Percentiles rank a stretch among this genome's conserved stretches.
Conservation (phyloP, 2,888 invertebrate species). For the Dicyrtomina minuta region DNA sequence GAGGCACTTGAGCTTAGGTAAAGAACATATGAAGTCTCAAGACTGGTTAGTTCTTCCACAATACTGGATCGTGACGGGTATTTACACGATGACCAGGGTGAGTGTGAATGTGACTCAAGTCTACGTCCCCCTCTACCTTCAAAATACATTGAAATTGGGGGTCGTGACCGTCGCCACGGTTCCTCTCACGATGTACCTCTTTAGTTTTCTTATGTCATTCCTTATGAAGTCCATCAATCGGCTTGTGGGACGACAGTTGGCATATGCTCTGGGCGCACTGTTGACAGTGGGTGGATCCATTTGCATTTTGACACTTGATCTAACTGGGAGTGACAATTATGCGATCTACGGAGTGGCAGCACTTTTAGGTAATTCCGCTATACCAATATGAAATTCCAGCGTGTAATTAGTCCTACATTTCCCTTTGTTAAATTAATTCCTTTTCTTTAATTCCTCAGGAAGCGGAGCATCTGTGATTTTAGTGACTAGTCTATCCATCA, state of each 20-base stretch:
- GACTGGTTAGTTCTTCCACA: slow-evolving; percentile 50
- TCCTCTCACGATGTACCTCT: slow-evolving; percentile 78
- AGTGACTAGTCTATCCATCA: slow-evolving; percentile 83
- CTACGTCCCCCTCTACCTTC: slow-evolving; percentile 81
- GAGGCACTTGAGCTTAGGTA: slow-evolving; percentile 38
- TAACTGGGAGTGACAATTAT: slow-evolving; percentile 58
- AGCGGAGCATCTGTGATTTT: slow-evolving; percentile 81
- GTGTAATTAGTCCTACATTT: no score
- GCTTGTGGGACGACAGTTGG: slow-evolving; percentile 63
- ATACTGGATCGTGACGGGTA: slow-evolving; percentile 63
- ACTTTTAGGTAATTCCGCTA: slow-evolving; percentile 69
- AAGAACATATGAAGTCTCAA: slow-evolving; percentile 39
- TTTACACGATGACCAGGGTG: slow-evolving; percentile 84
- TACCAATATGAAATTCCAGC: no score
- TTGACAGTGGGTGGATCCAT: slow-evolving; percentile 68
- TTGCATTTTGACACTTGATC: slow-evolving; percentile 68
- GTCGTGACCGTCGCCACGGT: slow-evolving; percentile 76
- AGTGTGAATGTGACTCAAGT: slow-evolving; percentile 84
- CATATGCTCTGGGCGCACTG: slow-evolving; percentile 69
- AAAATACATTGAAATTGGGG: slow-evolving; percentile 70
- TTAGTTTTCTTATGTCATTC: slow-evolving; percentile 76
- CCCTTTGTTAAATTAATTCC: no score
- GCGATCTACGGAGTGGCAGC: slow-evolving; percentile 72
- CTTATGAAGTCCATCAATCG: slow-evolving; percentile 55
- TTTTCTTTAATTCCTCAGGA: no score